Conservation (phyloP, 2,888 invertebrate species). For the Eubasilissa splendida region DNA sequence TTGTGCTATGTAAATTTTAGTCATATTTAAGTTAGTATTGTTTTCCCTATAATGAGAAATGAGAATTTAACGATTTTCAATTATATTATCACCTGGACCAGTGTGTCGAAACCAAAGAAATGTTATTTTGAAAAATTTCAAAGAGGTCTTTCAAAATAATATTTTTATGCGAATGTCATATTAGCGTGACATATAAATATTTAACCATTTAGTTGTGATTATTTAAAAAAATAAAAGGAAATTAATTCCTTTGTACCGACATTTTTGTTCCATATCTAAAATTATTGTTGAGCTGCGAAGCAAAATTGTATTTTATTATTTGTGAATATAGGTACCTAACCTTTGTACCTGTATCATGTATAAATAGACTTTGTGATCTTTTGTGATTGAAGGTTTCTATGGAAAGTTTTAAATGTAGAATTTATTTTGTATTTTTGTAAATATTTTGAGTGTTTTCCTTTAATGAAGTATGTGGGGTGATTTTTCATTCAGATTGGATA, state of each 20-base stretch:
- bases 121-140: background rate
- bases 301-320: background rate
- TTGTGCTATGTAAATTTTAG: background rate
- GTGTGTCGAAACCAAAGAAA: slow-evolving; percentile 3
- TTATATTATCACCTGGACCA: background rate
- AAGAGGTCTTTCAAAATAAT: background rate
- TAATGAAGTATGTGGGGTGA: background rate
- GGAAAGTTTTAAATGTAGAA: background rate
- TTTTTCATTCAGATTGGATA: background rate
- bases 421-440: background rate
- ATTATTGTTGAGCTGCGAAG: background rate
- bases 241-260: background rate
- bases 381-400: slow-evolving; percentile 22
- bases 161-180: background rate
- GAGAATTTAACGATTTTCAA: background rate
- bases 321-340: background rate
- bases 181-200: slow-evolving; percentile 1
- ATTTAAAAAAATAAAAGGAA: background rate
- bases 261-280: background rate
- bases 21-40: background rate
- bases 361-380: slow-evolving; percentile 16
- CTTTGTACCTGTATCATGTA: background rate
- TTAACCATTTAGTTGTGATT: slow-evolving; percentile 1
- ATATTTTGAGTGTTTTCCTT: background rate
- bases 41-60: background rate